Evolutionary conservation across 2,888 invertebrate genomes (phyloP).

Genomic region (Gibbula magus): DNA sequence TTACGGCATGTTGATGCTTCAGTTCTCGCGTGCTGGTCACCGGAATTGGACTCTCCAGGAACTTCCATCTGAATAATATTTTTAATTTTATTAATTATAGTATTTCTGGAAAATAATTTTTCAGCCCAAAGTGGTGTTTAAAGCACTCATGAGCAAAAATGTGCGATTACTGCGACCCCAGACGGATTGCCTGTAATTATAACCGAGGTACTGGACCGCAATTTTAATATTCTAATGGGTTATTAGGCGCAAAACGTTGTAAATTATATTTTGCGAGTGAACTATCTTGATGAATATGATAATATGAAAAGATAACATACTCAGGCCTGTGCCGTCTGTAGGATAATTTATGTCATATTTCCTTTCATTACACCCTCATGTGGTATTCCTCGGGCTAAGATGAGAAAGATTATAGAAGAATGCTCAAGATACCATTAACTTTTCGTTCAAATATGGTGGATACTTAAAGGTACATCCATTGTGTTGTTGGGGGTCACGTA

Average conservation of each 20-base stretch:
- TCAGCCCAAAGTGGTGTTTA: conserved; percentile 8
- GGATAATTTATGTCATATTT: too few species aligned
- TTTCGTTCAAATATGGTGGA: too few species aligned
- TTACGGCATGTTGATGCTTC: not conserved
- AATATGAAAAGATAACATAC: too few species aligned
- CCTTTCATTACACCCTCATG: too few species aligned
- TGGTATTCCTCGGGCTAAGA: too few species aligned
- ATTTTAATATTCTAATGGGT: conserved; percentile 2
- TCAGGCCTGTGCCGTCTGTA: too few species aligned
- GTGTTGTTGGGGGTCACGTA: too few species aligned
- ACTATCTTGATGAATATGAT: not conserved
- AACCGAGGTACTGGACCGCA: not conserved
- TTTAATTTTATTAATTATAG: conserved; percentile 11
- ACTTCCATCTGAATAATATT: conserved; percentile 8
- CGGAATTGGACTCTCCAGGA: not conserved
- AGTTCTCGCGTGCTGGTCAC: not conserved
- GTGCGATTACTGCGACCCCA: not conserved
- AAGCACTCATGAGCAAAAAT: not conserved
- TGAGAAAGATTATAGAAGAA: too few species aligned
- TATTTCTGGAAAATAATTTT: conserved; percentile 3
- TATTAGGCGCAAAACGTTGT: not conserved
- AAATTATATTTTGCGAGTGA: conserved; percentile 1
- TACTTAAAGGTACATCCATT: too few species aligned
- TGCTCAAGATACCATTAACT: too few species aligned
- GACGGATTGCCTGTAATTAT: not conserved